phyloP scores from a whole-genome alignment of 2,888 invertebrate species.

The Chromoteleia sp. region DNA sequence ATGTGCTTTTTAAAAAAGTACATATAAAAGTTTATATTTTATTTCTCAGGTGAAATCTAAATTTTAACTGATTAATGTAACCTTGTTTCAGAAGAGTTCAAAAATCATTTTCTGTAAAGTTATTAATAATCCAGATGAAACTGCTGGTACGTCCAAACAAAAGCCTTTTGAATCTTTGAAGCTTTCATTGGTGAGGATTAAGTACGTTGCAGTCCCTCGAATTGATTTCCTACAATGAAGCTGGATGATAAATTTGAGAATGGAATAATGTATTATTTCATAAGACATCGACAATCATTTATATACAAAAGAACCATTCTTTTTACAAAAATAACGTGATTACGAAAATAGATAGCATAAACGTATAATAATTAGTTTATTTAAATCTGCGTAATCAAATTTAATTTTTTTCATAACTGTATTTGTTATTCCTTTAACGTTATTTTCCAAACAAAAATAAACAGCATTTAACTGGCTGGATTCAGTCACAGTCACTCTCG shows the following conservation, averaged over 20 bases:
- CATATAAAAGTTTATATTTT: neutral
- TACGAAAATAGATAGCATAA: neutral
- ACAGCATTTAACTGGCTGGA: slow-evolving; percentile 18
- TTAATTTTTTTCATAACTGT: no score
- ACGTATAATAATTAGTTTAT: neutral
- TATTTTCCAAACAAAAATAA: slow-evolving; percentile 13
- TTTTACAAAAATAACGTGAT: neutral
- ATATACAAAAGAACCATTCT: slow-evolving; percentile 16
- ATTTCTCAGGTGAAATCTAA: neutral
- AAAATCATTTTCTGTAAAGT: slow-evolving; percentile 39
- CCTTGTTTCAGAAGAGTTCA: slow-evolving; percentile 12
- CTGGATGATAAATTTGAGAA: slow-evolving; percentile 36
- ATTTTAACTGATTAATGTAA: neutral
- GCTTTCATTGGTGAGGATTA: slow-evolving; percentile 54
- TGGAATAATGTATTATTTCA: slow-evolving; percentile 37
- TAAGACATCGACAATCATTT: slow-evolving; percentile 42
- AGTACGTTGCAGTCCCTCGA: slow-evolving; percentile 47
- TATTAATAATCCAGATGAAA: slow-evolving; percentile 52
- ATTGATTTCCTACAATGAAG: slow-evolving; percentile 56
- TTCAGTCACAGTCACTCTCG: slow-evolving; percentile 37
- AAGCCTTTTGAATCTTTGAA: slow-evolving; percentile 47
- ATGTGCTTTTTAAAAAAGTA: neutral
- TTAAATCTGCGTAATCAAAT: no score
- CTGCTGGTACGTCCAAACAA: slow-evolving; percentile 45
- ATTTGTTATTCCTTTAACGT: neutral